Evolutionary conservation across 2,888 invertebrate genomes (phyloP), one percentile per base, ranked within the genome.

Genomic region (Azorinus chamasolen): DNA sequence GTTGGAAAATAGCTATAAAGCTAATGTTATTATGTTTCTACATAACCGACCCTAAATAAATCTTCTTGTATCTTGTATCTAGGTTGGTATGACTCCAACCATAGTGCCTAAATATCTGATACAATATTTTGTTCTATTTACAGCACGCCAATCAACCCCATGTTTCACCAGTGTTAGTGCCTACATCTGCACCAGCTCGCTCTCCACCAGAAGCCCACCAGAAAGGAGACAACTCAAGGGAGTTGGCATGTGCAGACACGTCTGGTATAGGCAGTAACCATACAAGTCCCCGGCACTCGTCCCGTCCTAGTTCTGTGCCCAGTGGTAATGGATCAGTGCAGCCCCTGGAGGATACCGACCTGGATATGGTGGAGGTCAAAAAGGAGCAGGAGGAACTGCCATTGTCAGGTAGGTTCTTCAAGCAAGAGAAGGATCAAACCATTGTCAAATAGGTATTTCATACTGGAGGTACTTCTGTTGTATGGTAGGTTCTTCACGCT

Each of bases 221-320:
- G 14, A 63, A 73, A 27, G 61, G 73, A 22, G 80, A 76, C 45
- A 64, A 71, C 59, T 64, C 71, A 16, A 63, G 75, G 16, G 77
- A 81, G 27, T 62, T 81, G 14, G 81, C 73, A 10, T 81, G 81
- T 72, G 81, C 81, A 1, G 81, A 81, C 74, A 81, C 81, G 1
- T 81, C 81, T n/a, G 81, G 81, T 32, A 81, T 81, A n/a, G 81
- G 77, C 1, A 81, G 81, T 54, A 81, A 69, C 55, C 73, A 81
- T 27, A 81, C 74, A 2, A 81, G 81, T 39, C 81, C 81, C 20
- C 70, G 75, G 10, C 81, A 81, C 39, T 81, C 81, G 10, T 81
- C 81, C n/a, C 46, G 81, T 20, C 81, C 81, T 0, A 78, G 75
- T 45, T 81, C 81, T 22, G 74, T 72, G 43, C 81, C 77, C 8